Conservation (phyloP, 2,888 invertebrate genomes). For the Hecatera dysodea region DNA sequence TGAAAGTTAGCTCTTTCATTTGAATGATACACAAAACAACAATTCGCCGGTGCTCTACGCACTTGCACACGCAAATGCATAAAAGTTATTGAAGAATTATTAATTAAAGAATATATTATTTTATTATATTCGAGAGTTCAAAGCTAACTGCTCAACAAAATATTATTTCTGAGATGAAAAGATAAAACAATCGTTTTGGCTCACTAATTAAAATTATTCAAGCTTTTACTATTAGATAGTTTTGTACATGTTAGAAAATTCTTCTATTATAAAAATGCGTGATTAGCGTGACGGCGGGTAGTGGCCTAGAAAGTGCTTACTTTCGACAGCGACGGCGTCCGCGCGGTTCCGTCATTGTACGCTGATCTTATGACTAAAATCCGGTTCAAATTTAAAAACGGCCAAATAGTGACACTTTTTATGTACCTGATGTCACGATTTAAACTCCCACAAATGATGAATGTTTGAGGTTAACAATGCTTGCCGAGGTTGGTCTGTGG, state of each 20-base stretch:
- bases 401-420: conserved; percentile 54
- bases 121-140: not conserved
- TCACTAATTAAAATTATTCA: conserved; percentile 44
- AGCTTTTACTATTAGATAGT: conserved; percentile 52
- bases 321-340: conserved; percentile 80
- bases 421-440: conserved; percentile 8
- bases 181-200: not conserved
- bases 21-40: conserved; percentile 20
- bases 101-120: conserved; percentile 5
- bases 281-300: conserved; percentile 84
- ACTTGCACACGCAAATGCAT: not conserved
- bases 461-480: not conserved
- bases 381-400: conserved; percentile 81
- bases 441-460: not conserved
- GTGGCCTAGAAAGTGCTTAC: conserved; percentile 88
- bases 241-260: conserved; percentile 78
- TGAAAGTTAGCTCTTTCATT: conserved; percentile 47
- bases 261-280: conserved; percentile 83
- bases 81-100: conserved; percentile 2
- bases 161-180: conserved; percentile 12
- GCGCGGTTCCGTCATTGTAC: conserved; percentile 68
- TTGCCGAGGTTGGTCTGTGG: too few relatives aligned
- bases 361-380: conserved; percentile 79
- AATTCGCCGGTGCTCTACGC: conserved; percentile 23
- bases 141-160: not conserved